Conservation (phyloP, 2,888 invertebrate species). For the Penaeus monodon region DNA sequence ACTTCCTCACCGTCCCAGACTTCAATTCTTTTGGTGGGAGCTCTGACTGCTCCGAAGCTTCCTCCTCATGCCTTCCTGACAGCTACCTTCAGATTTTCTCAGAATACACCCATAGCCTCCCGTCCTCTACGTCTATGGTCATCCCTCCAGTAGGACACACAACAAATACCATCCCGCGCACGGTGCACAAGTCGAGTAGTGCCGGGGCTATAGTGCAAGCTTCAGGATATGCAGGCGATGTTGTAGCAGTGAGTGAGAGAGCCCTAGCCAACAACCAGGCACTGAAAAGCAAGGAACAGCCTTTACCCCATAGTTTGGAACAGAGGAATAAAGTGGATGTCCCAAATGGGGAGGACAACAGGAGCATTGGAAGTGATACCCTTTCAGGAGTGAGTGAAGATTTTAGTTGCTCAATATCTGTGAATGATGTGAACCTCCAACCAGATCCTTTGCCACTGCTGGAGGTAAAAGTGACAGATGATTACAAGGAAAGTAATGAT, state of each 20-base stretch:
- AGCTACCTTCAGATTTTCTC: slow-evolving; percentile 45
- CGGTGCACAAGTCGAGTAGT: slow-evolving; percentile 48
- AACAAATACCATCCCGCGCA: not conserved
- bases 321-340: slow-evolving; percentile 11
- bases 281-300: no score
- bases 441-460: slow-evolving; percentile 37
- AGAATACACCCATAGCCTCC: slow-evolving; percentile 40
- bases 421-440: slow-evolving; percentile 18
- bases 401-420: slow-evolving; percentile 62
- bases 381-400: slow-evolving; percentile 64
- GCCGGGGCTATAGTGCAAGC: slow-evolving; percentile 24
- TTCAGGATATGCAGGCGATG: slow-evolving; percentile 2
- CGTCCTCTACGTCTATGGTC: slow-evolving; percentile 46
- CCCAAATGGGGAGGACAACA: slow-evolving; percentile 33
- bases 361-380: slow-evolving; percentile 64
- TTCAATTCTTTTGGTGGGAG: slow-evolving; percentile 29
- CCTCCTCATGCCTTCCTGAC: slow-evolving; percentile 44
- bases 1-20: slow-evolving; percentile 35
- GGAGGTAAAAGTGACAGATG: slow-evolving; percentile 31
- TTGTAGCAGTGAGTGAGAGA: not conserved
- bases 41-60: slow-evolving; percentile 42
- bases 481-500: not conserved
- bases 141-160: slow-evolving; percentile 26
- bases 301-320: no score
- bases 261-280: no score